These are phyloP conservation scores for Herpetotheres cachinnans DNA, from an alignment of 2,113 vertebrate genomes.

Conservation along the genomic window DNA sequence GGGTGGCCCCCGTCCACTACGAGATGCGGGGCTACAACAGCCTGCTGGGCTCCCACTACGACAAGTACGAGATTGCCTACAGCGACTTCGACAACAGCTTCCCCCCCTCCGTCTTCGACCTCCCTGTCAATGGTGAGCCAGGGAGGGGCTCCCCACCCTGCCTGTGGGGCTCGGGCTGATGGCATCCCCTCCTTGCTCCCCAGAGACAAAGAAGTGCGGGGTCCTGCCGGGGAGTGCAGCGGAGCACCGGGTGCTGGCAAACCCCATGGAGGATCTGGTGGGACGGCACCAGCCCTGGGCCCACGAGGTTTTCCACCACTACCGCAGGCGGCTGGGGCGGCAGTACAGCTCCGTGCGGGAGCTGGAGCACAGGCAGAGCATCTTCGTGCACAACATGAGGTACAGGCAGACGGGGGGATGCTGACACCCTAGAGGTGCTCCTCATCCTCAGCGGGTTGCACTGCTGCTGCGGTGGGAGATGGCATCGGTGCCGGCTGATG, in stretches of 20 bases:
- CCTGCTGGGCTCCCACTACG: constrained; percentile 81
- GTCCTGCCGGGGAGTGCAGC: not conserved
- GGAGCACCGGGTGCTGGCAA: constrained; percentile 78
- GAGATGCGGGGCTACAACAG: constrained; percentile 83
- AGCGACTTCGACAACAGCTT: constrained; percentile 68
- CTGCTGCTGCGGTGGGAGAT: not conserved
- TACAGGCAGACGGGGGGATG: not conserved
- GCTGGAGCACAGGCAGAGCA: constrained; percentile 75
- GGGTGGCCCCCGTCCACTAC: constrained; percentile 72
- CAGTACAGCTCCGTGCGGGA: constrained; percentile 60
- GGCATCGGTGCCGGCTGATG: not conserved
- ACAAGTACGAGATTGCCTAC: constrained; percentile 82
- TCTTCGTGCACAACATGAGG: constrained; percentile 83
- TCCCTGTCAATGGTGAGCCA: constrained; percentile 69
- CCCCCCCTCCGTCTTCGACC: constrained; percentile 59
- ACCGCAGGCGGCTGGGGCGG: constrained; percentile 68
- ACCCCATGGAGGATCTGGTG: constrained; percentile 83
- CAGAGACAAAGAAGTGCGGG: not conserved
- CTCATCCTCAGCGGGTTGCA: rapidly evolving
- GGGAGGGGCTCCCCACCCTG: not conserved
- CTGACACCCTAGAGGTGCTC: not conserved
- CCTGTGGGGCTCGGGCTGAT: rapidly evolving
- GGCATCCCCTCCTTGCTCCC: not conserved
- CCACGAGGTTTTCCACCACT: constrained; percentile 71
- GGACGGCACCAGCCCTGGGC: constrained; percentile 68